Evolutionary conservation across 2,113 vertebrate species (phyloP).

Genomic region (Tonatia bakeri): DNA sequence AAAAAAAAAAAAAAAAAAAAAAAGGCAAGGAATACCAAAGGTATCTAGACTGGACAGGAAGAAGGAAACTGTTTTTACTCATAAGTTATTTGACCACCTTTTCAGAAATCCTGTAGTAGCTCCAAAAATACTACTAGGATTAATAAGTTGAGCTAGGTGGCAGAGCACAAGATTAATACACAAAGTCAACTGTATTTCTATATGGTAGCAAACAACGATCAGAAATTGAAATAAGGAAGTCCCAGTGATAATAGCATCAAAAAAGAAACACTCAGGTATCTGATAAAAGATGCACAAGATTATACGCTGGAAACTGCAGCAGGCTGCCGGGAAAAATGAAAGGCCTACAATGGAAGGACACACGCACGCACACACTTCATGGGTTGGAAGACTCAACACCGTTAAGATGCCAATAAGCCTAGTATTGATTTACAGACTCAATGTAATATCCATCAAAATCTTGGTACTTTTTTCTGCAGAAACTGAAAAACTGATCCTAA

Average conservation of each 20-base stretch:
- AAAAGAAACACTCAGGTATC: neutral
- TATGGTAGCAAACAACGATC: neutral
- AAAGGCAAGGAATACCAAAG: neutral
- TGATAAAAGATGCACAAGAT: neutral
- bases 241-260: neutral
- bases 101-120: neutral
- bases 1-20: no score
- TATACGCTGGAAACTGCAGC: neutral
- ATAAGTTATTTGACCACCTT: neutral
- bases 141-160: neutral
- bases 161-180: neutral
- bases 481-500: neutral
- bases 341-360: neutral
- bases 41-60: neutral
- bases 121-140: neutral
- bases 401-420: neutral
- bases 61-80: neutral
- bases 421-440: neutral
- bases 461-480: neutral
- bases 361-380: neutral
- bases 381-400: neutral
- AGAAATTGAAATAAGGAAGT: neutral
- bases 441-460: neutral
- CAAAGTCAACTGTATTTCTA: neutral
- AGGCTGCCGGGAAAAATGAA: neutral